Conservation (phyloP, 2,113 vertebrate genomes). For the Cervus canadensis region DNA sequence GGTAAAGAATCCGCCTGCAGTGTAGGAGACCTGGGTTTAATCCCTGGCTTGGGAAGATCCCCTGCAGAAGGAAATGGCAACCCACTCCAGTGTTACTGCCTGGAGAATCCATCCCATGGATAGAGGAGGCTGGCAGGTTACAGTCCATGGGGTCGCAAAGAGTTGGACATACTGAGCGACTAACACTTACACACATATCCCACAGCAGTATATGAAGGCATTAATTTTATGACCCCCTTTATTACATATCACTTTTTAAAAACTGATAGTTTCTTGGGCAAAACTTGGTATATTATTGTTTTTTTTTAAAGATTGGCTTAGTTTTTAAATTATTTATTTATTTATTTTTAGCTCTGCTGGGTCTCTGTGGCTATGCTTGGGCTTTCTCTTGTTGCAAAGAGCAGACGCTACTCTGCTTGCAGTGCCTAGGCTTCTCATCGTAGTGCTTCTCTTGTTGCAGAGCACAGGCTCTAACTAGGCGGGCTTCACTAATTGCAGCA, state of each 20-base stretch:
- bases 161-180: not conserved
- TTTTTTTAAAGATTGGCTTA: not conserved
- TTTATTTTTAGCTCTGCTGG: not conserved
- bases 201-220: not conserved
- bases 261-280: not conserved
- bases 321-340: not conserved
- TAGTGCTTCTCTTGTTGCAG: not conserved
- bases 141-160: not conserved
- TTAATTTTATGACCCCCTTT: not conserved
- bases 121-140: not conserved
- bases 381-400: not conserved
- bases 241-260: not conserved
- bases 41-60: not conserved
- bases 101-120: not conserved
- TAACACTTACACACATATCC: not conserved
- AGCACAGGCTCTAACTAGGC: not conserved
- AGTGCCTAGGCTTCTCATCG: accelerated
- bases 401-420: not conserved
- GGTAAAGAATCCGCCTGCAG: not conserved
- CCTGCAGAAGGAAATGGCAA: not conserved
- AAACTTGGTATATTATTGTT: not conserved
- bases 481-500: not conserved
- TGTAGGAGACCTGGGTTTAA: not conserved
- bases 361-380: not conserved
- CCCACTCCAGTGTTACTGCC: not conserved